Evolutionary conservation across 64 coral and sea anemone species (phyloP), one percentile per base, ranked within the genome.

Genomic region (Cladopsammia gracilis): DNA sequence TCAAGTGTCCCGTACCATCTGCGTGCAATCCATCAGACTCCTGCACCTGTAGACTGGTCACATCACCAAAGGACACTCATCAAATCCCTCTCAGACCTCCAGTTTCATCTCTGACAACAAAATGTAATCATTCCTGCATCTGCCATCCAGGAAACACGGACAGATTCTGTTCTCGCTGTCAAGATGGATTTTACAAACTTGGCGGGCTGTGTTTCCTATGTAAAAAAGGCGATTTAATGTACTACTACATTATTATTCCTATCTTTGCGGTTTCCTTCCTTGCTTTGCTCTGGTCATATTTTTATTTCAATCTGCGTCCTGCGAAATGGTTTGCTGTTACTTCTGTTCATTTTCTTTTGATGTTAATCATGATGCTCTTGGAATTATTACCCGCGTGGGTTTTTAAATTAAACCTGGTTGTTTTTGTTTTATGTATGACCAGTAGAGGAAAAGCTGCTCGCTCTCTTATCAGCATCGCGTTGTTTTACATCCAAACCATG

Each of bases 401-500:
- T 7, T 90, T 90, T 3, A 79, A 90, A 64, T 43, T 90, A 16
- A 76, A 90, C 12, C 34, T 81, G 57, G 13, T 81, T 58, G 25
- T 81, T 7, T 81, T 62, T 62, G 78, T 81, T 23, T 3, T 81
- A 7, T 61, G 78, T 45, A 81, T 81, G 78, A 81, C 78, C 3
- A 81, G 78, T 43, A 59, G 78, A 75, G 72, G 72, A 49, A 49
- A 75, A n/a, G 12, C 20, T 15, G 75, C 75, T 19, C 58, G 61
- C 20, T 75, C 73, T 77, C 88, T 90, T 20, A 48, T 90, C 6
- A 79, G 78, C 62, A 79, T 90, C 14, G 24, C 59, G 25, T 25
- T 90, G 48, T 90, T 90, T 20, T 90, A 90, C 53, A 78, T 90
- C n/a, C 88, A 90, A 79, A 90, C 88, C 15, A 24, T 90, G 57